Evolutionary conservation across 2,888 invertebrate species (phyloP).

Genomic region (Scaptodrosophila latifasciaeformis): DNA sequence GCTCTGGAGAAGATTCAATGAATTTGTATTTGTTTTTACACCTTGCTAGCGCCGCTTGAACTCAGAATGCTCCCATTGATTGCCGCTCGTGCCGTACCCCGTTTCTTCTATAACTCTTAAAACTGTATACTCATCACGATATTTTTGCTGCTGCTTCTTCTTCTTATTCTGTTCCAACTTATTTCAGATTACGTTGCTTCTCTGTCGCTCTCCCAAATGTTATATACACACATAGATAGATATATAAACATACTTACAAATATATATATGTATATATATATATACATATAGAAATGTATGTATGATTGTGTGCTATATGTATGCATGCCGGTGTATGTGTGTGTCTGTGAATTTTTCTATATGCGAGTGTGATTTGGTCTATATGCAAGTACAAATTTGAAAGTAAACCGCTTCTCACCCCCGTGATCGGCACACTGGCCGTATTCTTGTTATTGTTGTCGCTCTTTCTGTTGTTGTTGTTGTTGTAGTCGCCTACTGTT

Average conservation of each 20-base stretch:
- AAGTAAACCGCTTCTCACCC: slow-evolving; percentile 68
- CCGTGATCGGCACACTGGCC: slow-evolving; percentile 57
- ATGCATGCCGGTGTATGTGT: slow-evolving; percentile 3
- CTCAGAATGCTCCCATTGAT: too few species aligned
- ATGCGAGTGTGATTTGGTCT: slow-evolving; percentile 58
- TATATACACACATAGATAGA: slow-evolving; percentile 23
- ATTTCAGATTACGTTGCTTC: slow-evolving; percentile 62
- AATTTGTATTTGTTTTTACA: too few species aligned
- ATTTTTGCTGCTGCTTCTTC: slow-evolving; percentile 60
- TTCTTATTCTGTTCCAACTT: slow-evolving; percentile 62
- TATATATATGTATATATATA: slow-evolving; percentile 31
- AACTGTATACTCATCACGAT: slow-evolving; percentile 67
- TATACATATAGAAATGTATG: slow-evolving; percentile 25
- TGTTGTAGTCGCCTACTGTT: slow-evolving; percentile 16
- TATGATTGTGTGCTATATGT: slow-evolving; percentile 18
- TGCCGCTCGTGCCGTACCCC: too few species aligned
- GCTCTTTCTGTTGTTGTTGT: slow-evolving; percentile 9
- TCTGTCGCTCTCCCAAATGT: slow-evolving; percentile 47
- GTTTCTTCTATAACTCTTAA: slow-evolving; percentile 54
- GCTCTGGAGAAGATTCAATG: too few species aligned
- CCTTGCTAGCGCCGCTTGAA: too few species aligned
- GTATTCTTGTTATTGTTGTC: slow-evolving; percentile 17
- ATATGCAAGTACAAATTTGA: slow-evolving; percentile 66
- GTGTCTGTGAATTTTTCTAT: slow-evolving; percentile 15
- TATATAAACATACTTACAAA: slow-evolving; percentile 24